Evolutionary conservation across 2,113 vertebrate genomes (phyloP).

Genomic region (Odocoileus virginianus): DNA sequence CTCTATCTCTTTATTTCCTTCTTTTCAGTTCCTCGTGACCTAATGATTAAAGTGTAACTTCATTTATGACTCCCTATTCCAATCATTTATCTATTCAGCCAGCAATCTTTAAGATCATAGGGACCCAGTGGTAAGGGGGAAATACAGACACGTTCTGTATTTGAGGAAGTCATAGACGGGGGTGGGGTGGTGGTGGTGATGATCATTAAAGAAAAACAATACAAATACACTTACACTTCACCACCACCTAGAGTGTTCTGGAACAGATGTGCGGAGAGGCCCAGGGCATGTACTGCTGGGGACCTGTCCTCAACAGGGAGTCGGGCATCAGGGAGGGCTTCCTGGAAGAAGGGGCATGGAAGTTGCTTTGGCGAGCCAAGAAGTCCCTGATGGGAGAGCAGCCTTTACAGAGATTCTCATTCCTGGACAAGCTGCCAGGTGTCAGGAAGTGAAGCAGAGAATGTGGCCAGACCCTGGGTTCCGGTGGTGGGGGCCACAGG

Average conservation of each 20-base stretch:
- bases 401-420: no score
- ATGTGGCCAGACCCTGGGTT: background rate
- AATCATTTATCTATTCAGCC: background rate
- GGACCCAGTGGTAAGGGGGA: background rate
- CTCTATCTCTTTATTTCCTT: background rate
- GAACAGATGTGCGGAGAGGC: no score
- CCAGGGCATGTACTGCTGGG: fast-evolving
- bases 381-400: background rate
- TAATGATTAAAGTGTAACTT: background rate
- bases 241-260: fast-evolving
- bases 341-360: background rate
- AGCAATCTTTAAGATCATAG: no score
- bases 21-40: background rate
- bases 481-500: background rate
- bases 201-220: no score
- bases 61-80: background rate
- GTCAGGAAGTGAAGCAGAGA: background rate
- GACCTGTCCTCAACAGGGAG: background rate
- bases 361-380: fast-evolving
- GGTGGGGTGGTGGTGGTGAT: no score
- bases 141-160: fast-evolving
- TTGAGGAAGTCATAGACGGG: no score
- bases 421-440: background rate
- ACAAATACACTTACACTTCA: fast-evolving
- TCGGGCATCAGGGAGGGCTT: background rate